Conservation (phyloP, 2,888 invertebrate genomes). For the Lasioglossum marginatum region DNA sequence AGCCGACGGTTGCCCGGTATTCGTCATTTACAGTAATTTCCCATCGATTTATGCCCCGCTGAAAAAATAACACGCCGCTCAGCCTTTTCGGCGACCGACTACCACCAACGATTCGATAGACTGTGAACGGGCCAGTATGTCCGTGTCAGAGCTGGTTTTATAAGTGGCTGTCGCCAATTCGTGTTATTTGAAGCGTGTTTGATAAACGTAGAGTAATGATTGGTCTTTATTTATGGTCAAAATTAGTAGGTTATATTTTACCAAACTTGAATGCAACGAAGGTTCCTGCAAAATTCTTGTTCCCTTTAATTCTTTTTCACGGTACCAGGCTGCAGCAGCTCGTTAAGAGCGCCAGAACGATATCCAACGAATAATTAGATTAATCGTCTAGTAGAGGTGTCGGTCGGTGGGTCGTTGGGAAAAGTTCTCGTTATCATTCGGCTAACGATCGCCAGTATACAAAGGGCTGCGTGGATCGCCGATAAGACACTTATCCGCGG, state of each 20-base stretch:
- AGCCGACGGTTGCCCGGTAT: conserved; percentile 57
- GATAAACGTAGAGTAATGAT: background rate
- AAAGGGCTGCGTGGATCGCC: conserved; percentile 27
- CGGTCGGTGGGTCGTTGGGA: background rate
- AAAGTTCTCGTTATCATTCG: conserved; percentile 51
- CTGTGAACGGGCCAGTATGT: background rate
- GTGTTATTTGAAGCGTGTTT: background rate
- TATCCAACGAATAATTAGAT: conserved; percentile 55
- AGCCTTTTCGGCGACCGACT: conserved; percentile 6
- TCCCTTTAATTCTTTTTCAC: background rate
- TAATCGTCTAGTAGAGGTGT: conserved; percentile 34
- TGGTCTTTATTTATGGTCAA: background rate
- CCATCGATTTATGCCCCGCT: conserved; percentile 71
- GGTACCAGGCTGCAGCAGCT: conserved; percentile 10
- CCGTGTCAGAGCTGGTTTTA: background rate
- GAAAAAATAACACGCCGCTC: conserved; percentile 57
- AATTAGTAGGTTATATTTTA: background rate
- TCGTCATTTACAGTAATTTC: conserved; percentile 75
- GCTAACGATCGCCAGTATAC: conserved; percentile 40
- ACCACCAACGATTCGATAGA: conserved; percentile 32
- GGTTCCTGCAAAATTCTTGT: background rate
- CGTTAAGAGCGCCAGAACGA: conserved; percentile 36
- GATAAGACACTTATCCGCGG: conserved; percentile 30
- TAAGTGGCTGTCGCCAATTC: background rate
- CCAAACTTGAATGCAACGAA: background rate